A percentile compares a stretch with the other conserved stretches of the same genome.
Evolutionary conservation across 92 coral and sea anemone species (phyloP).

Genomic region (Palythoa grandis): DNA sequence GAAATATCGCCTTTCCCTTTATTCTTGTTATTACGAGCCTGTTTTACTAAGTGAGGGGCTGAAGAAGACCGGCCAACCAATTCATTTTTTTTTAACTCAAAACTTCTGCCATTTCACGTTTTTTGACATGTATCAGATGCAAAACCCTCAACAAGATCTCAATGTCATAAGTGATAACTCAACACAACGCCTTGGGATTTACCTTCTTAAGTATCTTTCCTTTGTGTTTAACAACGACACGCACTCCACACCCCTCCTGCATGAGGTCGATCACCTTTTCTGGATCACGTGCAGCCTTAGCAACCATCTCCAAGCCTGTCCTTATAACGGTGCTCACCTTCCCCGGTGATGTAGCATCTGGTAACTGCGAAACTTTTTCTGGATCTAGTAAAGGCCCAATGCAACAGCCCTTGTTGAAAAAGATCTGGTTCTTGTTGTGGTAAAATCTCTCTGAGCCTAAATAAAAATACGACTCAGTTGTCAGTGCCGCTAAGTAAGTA

Average conservation of each 20-base stretch:
- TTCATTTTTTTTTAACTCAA: too few relatives aligned
- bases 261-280: constrained; percentile 95
- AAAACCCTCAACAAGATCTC: too few relatives aligned
- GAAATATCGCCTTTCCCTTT: too few relatives aligned
- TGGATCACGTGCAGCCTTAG: constrained; percentile 92
- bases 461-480: background rate
- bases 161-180: background rate
- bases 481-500: background rate
- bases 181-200: background rate
- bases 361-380: constrained; percentile 88
- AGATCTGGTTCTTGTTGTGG: constrained; percentile 98
- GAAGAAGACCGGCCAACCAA: too few relatives aligned
- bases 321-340: constrained; percentile 96
- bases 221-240: constrained; percentile 89
- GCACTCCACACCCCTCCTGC: constrained; percentile 99
- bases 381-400: constrained; percentile 94
- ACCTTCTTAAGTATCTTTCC: constrained; percentile 96
- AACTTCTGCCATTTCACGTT: too few relatives aligned
- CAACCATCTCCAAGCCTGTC: constrained; percentile 95
- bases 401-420: constrained; percentile 97
- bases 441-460: constrained; percentile 96
- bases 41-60: too few relatives aligned
- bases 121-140: too few relatives aligned
- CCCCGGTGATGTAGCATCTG: constrained; percentile 98
- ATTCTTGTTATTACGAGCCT: too few relatives aligned